phyloP scores from a whole-genome alignment of 2,797 vertebrate genomes.

The Lacerta agilis region DNA sequence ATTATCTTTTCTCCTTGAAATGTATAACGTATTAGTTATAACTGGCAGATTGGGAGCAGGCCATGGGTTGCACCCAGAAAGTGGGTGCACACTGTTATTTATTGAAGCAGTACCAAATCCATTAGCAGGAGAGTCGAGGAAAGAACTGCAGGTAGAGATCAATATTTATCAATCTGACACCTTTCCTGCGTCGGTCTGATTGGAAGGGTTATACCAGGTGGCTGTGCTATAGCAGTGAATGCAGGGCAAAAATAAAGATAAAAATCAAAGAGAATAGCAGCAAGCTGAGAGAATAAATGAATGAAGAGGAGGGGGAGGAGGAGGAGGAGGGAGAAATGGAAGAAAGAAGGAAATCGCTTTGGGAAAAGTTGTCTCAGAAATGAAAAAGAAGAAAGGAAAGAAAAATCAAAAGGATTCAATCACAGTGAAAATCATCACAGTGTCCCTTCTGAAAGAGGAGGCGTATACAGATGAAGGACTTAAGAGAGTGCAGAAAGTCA shows the following conservation, averaged over 20 bases:
- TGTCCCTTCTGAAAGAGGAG: conserved; percentile 3
- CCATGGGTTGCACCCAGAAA: conserved; percentile 58
- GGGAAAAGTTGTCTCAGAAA: conserved; percentile 38
- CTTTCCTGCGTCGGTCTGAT: conserved; percentile 61
- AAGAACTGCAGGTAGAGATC: conserved; percentile 72
- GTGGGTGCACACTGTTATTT: conserved; percentile 59
- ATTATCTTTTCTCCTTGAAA: conserved; percentile 60
- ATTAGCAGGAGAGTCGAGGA: conserved; percentile 73
- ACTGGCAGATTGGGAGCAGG: conserved; percentile 73
- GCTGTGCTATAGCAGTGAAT: conserved; percentile 45
- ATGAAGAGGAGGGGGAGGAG: conserved; percentile 8
- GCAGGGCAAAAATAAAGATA: conserved; percentile 18
- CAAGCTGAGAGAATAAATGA: conserved; percentile 38
- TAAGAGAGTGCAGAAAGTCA: background rate
- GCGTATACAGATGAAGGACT: background rate
- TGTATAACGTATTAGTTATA: conserved; percentile 67
- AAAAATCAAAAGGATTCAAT: conserved; percentile 41
- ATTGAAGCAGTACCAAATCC: conserved; percentile 74
- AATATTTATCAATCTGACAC: conserved; percentile 78
- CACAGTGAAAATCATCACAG: conserved; percentile 44
- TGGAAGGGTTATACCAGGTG: conserved; percentile 64
- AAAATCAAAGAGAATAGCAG: conserved; percentile 30
- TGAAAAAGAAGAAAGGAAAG: background rate
- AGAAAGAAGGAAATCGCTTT: background rate
- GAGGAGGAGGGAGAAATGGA: conserved; percentile 11